Evolutionary conservation across 2,797 vertebrate species (phyloP), one percentile per base, ranked within the genome.

Genomic region (Ceryle rudis): DNA sequence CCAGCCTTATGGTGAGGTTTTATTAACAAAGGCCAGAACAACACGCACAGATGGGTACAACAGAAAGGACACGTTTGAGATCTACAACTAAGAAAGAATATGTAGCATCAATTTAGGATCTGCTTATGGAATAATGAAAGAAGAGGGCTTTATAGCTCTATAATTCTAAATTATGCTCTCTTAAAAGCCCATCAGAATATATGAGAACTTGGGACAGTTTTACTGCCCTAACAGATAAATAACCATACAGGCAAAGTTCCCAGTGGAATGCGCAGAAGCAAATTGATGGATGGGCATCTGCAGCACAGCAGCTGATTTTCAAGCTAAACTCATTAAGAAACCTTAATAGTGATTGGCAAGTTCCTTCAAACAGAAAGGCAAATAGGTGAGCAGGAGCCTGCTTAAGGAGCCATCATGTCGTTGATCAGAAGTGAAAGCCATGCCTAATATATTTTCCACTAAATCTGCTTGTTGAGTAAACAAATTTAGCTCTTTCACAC

Each of bases 361-460:
- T 82, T 89, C 71, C 65, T 87, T 81, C 72, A 92, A 82, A 93
- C 39, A 90, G 52, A 67, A 85, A 70, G 4, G 44, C 79, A 90
- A 81, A 89, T 77, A 92, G 51, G 31, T 86, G 69, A 97, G n/a
- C 46, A 77, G 84, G 39, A 81, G 25, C 57, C 79, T 91, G 73
- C 41, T 93, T 91, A 90, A 91, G 93, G 74, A 62, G 31, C 77
- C 95, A 86, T 89, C 81, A 52, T 39, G 58, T 79, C 8, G 0
- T 55, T 96, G 74, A 97, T 87, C 74, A 88, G 95, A 41, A 97
- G 58, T 80, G 90, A 97, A 96, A 94, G 71, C 90, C 87, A 66
- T 89, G 78, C 77, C 84, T 96, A 93, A 97, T 91, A 37, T 82
- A 80, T 95, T 96, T 96, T 95, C 79, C 81, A 77, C 86, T 70